Percentiles rank a stretch among this genome's conserved stretches.
These are phyloP conservation scores for Hoplostethus atlanticus DNA, from an alignment of 2,797 vertebrate species.

Conservation along the genomic window DNA sequence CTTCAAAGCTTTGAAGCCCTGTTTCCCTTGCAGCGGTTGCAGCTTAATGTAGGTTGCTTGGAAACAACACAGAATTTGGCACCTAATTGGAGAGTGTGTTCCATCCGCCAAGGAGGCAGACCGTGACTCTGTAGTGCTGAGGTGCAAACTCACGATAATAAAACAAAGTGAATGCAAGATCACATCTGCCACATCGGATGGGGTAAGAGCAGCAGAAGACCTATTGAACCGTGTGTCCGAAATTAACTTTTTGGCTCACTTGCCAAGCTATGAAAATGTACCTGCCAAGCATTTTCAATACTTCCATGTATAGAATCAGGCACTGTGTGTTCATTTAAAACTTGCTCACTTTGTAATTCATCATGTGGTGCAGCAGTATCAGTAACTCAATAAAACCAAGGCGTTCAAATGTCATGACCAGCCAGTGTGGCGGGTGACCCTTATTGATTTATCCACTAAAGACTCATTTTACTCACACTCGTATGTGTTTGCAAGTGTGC, in stretches of 20 bases:
- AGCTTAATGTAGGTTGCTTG: constrained; percentile 77
- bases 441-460: too few species aligned
- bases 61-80: constrained; percentile 74
- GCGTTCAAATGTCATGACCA: too few species aligned
- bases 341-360: too few species aligned
- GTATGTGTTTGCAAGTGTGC: background rate
- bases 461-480: too few species aligned
- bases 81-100: constrained; percentile 60
- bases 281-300: too few species aligned
- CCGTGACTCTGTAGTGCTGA: constrained; percentile 42
- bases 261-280: too few species aligned
- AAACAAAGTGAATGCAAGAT: constrained; percentile 65
- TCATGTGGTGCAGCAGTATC: too few species aligned
- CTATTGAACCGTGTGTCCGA: constrained; percentile 12
- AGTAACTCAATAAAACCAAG: too few species aligned
- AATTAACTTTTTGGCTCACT: too few species aligned
- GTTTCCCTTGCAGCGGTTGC: constrained; percentile 54
- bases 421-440: too few species aligned
- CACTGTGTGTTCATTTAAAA: too few species aligned
- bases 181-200: constrained; percentile 51
- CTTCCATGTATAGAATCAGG: too few species aligned
- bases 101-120: constrained; percentile 34
- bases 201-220: background rate
- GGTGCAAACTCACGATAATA: constrained; percentile 60
- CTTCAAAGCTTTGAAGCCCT: constrained; percentile 62